Evolutionary conservation across 2,797 vertebrate genomes (phyloP).

Genomic region (Anguilla pacifica): DNA sequence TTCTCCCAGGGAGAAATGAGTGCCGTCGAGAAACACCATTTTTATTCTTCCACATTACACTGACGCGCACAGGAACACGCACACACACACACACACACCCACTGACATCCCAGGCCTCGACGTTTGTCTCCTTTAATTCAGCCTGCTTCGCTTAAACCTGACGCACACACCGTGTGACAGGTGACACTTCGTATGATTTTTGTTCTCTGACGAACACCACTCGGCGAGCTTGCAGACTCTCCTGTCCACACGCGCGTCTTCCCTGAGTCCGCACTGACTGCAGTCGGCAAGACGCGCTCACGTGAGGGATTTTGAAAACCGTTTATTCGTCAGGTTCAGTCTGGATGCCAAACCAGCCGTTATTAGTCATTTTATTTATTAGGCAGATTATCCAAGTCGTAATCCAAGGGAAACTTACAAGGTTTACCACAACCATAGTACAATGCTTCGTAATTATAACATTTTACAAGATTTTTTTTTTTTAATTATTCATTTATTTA

Average conservation of each 20-base stretch:
- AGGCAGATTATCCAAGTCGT: constrained; percentile 62
- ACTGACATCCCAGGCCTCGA: neutral
- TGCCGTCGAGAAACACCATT: neutral
- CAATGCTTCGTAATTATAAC: constrained; percentile 79
- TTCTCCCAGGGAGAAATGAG: neutral
- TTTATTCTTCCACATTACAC: neutral
- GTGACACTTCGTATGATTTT: neutral
- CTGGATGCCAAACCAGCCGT: constrained; percentile 38
- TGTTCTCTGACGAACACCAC: neutral
- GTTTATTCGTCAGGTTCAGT: constrained; percentile 22
- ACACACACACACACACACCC: neutral
- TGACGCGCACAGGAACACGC: neutral
- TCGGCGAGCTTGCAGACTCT: neutral
- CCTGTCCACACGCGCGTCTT: neutral
- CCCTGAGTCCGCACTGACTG: neutral
- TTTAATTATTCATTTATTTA: constrained; percentile 34
- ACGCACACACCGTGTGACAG: neutral
- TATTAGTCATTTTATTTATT: constrained; percentile 77
- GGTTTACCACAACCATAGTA: constrained; percentile 75
- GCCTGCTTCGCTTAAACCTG: neutral
- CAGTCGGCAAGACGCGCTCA: constrained; percentile 9
- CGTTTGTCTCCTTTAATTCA: neutral
- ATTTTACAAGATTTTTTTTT: constrained; percentile 71
- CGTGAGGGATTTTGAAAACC: constrained; percentile 26
- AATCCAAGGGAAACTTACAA: constrained; percentile 75